Evolutionary conservation across 1,140 invertebrate genomes (phyloP).

Genomic region (Elymnias hypermnestra): DNA sequence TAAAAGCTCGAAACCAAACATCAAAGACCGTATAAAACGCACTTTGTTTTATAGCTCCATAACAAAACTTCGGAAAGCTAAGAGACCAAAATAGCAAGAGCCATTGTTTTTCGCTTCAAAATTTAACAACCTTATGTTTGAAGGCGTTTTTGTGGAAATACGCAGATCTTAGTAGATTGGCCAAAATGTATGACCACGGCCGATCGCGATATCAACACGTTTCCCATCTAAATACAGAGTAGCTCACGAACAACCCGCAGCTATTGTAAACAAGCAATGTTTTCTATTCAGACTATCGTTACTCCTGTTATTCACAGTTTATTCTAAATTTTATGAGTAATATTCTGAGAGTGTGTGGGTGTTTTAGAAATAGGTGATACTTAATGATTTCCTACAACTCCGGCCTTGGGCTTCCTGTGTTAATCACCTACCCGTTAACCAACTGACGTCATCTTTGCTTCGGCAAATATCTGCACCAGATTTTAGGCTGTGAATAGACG

Average conservation of each 20-base stretch:
- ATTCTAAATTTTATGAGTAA: neutral
- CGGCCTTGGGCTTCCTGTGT: no score
- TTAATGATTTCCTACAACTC: no score
- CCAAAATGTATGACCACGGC: conserved; percentile 35
- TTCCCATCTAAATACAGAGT: conserved; percentile 48
- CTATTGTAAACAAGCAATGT: conserved; percentile 3
- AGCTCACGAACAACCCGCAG: conserved; percentile 2
- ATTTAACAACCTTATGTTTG: conserved; percentile 12
- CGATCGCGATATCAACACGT: conserved; percentile 43
- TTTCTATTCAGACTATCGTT: conserved; percentile 15
- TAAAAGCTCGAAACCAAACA: conserved; percentile 56
- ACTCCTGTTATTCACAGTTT: neutral
- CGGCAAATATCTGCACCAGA: no score
- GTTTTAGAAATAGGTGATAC: no score
- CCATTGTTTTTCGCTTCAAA: conserved; percentile 29
- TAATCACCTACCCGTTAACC: no score
- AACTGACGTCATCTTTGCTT: no score
- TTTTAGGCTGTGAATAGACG: no score
- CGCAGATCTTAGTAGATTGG: conserved; percentile 34
- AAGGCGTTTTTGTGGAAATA: conserved; percentile 12
- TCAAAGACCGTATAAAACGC: conserved; percentile 34
- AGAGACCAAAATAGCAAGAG: conserved; percentile 36
- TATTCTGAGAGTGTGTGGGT: neutral
- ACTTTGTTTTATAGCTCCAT: conserved; percentile 48
- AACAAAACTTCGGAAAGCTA: conserved; percentile 29